Percentiles rank a stretch among this genome's conserved stretches.
Conservation (phyloP, 1,140 invertebrate species). For the Neomicropteryx cornuta region DNA sequence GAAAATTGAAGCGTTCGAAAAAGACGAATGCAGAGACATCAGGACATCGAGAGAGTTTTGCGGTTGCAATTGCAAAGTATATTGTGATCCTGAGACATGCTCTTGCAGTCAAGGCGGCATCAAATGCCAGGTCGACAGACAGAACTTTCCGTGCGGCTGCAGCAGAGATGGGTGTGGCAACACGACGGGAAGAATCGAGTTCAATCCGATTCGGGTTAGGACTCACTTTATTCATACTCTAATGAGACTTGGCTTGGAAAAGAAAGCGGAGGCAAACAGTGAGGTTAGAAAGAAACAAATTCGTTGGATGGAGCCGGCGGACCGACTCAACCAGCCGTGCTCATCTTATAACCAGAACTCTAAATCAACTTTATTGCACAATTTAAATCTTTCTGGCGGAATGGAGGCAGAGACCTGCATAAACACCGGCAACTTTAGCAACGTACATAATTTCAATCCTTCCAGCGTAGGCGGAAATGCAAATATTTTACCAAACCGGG, state of each 20-base stretch:
- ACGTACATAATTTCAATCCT: conserved; percentile 45
- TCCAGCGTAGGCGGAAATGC: conserved; percentile 17
- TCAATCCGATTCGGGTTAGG: conserved; percentile 88
- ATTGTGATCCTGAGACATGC: conserved; percentile 92
- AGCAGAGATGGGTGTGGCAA: conserved; percentile 90
- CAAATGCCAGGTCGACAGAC: conserved; percentile 92
- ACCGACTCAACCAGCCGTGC: conserved; percentile 11
- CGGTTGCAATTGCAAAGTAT: conserved; percentile 89
- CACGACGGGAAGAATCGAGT: conserved; percentile 85
- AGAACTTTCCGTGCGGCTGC: conserved; percentile 95
- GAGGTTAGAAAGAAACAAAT: conserved; percentile 27
- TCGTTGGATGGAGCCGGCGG: conserved; percentile 25
- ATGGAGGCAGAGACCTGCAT: conserved; percentile 50
- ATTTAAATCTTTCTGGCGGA: conserved; percentile 41
- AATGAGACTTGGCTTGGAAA: conserved; percentile 86
- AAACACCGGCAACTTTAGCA: conserved; percentile 50
- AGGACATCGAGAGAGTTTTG: conserved; percentile 87
- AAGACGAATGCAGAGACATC: conserved; percentile 89
- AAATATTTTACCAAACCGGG: conserved; percentile 40
- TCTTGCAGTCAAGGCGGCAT: conserved; percentile 89
- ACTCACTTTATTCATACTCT: conserved; percentile 97
- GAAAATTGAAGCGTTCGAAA: conserved; percentile 89
- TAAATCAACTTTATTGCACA: conserved; percentile 24
- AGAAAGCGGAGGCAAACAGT: conserved; percentile 37
- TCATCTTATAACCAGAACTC: conserved; percentile 16